Base-by-base conservation (phyloP, 2,113 vertebrate species). In the Colaptes auratus region DNA sequence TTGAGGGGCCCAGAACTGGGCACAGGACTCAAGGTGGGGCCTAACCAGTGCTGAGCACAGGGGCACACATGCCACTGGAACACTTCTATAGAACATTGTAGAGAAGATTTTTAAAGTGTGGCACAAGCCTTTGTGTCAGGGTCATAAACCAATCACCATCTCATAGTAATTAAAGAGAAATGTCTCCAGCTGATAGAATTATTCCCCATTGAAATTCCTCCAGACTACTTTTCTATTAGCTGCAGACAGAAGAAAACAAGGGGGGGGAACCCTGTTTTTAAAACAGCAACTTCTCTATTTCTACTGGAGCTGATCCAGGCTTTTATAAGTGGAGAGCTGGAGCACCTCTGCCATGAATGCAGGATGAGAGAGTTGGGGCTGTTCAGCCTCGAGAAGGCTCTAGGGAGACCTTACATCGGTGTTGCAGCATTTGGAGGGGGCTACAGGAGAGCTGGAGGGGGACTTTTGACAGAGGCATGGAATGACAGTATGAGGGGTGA, bases 131-230 rank as follows among this genome's bases (percentile, higher is more conserved):
- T 90, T 58, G 65, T 52, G 33, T 79, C 52, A 73, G 71, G 27
- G 59, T 78, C 70, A 67, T 78, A 96, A 92, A 84, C 36, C 46
- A 82, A 91, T 91, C 77, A 89, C 84, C 66, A 90, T 15, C 50
- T 89, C 74, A 80, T 14, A 82, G 55, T 67, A 89, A 96, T 93
- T 94, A 96, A 92, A 82, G 82, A 71, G 56, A 88, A 93, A 85
- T 19, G 28, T 55, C 71, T 92, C 67, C 74, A 74, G 78, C 78
- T 80, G 63, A 82, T 87, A 74, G 27, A 92, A 96, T 85, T 88
- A 95, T 20, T 87, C 56, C 69, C 56, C 50, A 56, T 25, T 27
- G 89, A 89, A 93, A 89, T 46, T 93, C 50, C 50, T 66, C 78
- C 36, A 42, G 58, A 71, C 55, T 35, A 58, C 50, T 93, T 31